Evolutionary conservation across 2,888 invertebrate species (phyloP).

Genomic region (Cantharis flavilabris): DNA sequence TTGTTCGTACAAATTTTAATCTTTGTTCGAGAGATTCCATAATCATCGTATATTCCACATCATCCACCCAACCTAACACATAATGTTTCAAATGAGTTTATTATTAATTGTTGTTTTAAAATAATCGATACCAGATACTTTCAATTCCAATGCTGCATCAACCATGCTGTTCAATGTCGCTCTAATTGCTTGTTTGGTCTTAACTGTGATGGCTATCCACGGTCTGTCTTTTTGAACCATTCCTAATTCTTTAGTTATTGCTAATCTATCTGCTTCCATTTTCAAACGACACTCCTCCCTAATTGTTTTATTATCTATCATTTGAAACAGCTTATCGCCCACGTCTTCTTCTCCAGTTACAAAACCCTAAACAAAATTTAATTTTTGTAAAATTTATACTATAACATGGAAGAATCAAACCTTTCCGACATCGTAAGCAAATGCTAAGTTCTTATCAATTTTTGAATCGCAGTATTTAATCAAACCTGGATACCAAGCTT

Average conservation of each 20-base stretch:
- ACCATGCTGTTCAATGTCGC: constrained; percentile 64
- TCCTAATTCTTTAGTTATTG: constrained; percentile 59
- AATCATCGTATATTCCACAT: constrained; percentile 60
- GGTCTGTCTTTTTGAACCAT: constrained; percentile 62
- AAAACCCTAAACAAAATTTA: constrained; percentile 55
- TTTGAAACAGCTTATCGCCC: constrained; percentile 59
- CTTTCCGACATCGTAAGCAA: constrained; percentile 68
- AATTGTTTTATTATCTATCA: constrained; percentile 52
- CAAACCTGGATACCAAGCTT: constrained; percentile 53
- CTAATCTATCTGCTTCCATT: constrained; percentile 48
- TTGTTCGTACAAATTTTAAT: constrained; percentile 52
- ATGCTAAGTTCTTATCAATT: constrained; percentile 62
- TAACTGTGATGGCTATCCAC: constrained; percentile 67
- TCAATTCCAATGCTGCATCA: constrained; percentile 60
- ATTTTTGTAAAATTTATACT: neutral
- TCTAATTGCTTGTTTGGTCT: constrained; percentile 66
- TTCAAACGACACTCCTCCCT: constrained; percentile 30
- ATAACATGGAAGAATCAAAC: constrained; percentile 39
- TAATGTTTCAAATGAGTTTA: neutral
- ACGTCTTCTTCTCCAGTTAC: constrained; percentile 67
- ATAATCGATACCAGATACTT: constrained; percentile 58
- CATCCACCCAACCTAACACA: constrained; percentile 61
- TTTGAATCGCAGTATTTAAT: constrained; percentile 60
- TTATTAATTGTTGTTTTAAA: neutral
- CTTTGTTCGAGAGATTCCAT: constrained; percentile 61